Evolutionary conservation across 2,797 vertebrate species (phyloP), one percentile per base, ranked within the genome.

Genomic region (Alauda arvensis): DNA sequence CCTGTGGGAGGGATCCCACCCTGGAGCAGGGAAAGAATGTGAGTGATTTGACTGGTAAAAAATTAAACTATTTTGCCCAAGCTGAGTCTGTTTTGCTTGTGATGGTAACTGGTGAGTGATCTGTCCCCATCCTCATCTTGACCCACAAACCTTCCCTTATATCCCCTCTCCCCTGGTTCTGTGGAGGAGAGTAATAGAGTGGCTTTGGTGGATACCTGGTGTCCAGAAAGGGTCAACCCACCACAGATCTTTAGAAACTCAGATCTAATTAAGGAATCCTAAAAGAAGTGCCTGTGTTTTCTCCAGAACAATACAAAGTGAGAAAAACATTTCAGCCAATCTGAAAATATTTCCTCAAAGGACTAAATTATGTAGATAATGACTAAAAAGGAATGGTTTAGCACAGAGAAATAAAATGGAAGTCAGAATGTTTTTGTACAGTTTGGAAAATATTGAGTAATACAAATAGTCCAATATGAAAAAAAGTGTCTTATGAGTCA

Each of bases 281-380:
- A 37, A 82, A 91, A 81, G 13, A 74, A 76, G 12, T 18, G n/a
- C 5, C 61, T 60, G 14, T 28, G 39, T 76, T 82, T 85, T 68
- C 68, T 49, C 34, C 39, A 77, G 29, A 62, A 55, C 20, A 62
- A 71, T 11, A 83, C 21, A 31, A 88, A 85, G 34, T 33, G 45
- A 75, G 29, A 65, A 80, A 77, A 88, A 45, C 8, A 66, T 65
- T 80, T 62, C 62, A 77, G 20, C 12, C 39, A 37, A 51, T 26
- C 42, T 52, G 34, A 88, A 88, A 85, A 80, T n/a, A 66, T 39
- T 56, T 89, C 20, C 67, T 66, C 65, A 62, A 85, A 80, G n/a
- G 29, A 49, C 3, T 37, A 85, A 80, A 80, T 55, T 42, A 81
- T 16, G 17, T 25, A 84, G 40, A 28, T 71, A 66, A 83, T n/a